Percentiles rank a stretch among this genome's conserved stretches.
Evolutionary conservation across 1,140 invertebrate species (phyloP).

Genomic region (Penaeus chinensis): DNA sequence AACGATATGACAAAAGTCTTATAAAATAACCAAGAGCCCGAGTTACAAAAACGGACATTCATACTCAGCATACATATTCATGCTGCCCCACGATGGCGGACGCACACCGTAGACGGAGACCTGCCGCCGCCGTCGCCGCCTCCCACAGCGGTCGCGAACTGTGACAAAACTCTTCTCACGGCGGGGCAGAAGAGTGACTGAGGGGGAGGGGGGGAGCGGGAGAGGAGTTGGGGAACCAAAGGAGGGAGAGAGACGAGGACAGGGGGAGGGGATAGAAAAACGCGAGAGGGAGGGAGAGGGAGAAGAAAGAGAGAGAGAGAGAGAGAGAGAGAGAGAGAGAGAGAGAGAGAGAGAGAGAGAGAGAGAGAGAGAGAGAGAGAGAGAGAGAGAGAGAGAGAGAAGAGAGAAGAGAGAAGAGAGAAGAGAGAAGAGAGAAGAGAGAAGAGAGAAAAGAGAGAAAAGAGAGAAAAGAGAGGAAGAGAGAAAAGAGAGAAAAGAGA

Average conservation of each 20-base stretch:
- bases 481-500: neutral
- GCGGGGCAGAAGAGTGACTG: no score
- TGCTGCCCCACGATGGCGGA: no score
- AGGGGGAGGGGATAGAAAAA: neutral
- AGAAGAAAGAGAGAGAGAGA: neutral
- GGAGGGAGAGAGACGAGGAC: neutral
- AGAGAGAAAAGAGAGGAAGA: neutral
- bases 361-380: conserved; percentile 1
- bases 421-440: neutral
- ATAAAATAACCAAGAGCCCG: no score
- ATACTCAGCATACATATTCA: no score
- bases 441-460: neutral
- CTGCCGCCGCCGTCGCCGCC: no score
- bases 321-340: neutral
- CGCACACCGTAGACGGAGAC: no score
- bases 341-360: neutral
- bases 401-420: neutral
- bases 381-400: neutral
- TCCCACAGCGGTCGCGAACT: no score
- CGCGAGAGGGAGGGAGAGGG: neutral
- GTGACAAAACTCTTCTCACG: no score
- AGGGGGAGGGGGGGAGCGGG: neutral
- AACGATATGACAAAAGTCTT: no score
- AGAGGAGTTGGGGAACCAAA: neutral
- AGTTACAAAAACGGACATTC: no score